Base-by-base conservation (phyloP, 2,888 invertebrate genomes). In the Drosophila falleni region DNA sequence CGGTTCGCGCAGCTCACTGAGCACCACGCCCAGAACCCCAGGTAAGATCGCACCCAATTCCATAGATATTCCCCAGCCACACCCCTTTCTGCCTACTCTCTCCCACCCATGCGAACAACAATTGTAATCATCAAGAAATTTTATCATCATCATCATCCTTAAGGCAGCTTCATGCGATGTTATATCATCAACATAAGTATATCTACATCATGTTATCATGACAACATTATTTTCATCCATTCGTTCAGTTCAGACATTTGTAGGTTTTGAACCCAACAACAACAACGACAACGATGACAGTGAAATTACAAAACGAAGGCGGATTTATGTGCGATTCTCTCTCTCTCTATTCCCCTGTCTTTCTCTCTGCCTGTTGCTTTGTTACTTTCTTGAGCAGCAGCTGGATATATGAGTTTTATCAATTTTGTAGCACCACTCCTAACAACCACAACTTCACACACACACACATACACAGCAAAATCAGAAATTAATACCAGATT, bases 1-100 rank as follows among this genome's bases (percentile, higher is more conserved):
- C 85, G 92, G 92, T 90, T 93, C 94, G 89, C 93, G 93, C 91
- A 92, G 94, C 87, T 93, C 94, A 83, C 92, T 93, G 83, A 92
- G 92, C 90, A 91, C 91, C 69, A 93, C 93, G 80, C 93, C 93
- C 87, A 90, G 92, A 90, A 93, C 93, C 80, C 92, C 93, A 93
- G 93, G 93, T 93, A 93, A 92, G 92, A 79, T 53, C 51, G 58
- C 49, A 49, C 46, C 54, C 50, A 62, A 62, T 54, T 37, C 46
- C 29, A 46, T 23, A 56, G 13, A 3, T 39, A 42, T 41, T 23
- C 39, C 39, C 58, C 42, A 16, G 37, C 19, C n/a, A 33, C 42
- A n/a, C 35, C 46, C 61, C 19, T 31, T 13, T 11, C 15, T 47
- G 39, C 47, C 47, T 19, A 35, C 33, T 29, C 35, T 16, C 42